Evolutionary conservation across 2,113 vertebrate species (phyloP), one percentile per base, ranked within the genome.

Genomic region (Syrmaticus mikado): DNA sequence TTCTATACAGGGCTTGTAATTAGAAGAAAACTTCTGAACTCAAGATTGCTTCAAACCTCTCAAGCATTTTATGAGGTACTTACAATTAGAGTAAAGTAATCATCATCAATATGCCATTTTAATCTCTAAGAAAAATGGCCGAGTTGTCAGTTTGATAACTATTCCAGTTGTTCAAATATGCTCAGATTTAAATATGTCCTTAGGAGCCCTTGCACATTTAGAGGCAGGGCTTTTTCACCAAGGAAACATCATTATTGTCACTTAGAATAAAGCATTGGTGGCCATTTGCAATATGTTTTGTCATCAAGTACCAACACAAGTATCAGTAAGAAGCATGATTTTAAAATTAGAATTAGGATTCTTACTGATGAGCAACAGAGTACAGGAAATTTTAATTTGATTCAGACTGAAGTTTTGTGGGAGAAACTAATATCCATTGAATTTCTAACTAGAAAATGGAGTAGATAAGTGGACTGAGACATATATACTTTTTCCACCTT

Each of bases 1-100:
- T 20, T 64, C 34, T 68, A 61, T 41, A 62, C 76, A 89, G 82
- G 82, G 52, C 21, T 95, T 94, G 60, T 76, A 89, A 94, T 94
- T 94, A 95, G 89, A 96, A 92, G 71, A 85, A 94, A 95, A 95
- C 87, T 92, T 94, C 90, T 95, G 92, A 90, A 97, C 82, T 97
- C 93, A 94, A 97, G 95, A 96, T 92, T 96, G 34, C 95, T 96
- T 97, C 92, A 97, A 92, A 87, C 57, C 82, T 96, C 95, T 97
- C 90, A 96, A 96, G 93, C 74, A 94, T 96, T 92, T 97, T 95
- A 97, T 66, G 66, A 76, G 90, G 75, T 85, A 88, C 82, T 96
- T 95, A 97, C 95, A 97, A 97, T 91, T 95, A 97, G 93, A 95
- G 97, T 95, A 95, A 96, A 96, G 92, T 96, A 95, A 97, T 98